Evolutionary conservation across 2,888 invertebrate genomes (phyloP), one percentile per base, ranked within the genome.

Genomic region (Habrosyne pyritoides): DNA sequence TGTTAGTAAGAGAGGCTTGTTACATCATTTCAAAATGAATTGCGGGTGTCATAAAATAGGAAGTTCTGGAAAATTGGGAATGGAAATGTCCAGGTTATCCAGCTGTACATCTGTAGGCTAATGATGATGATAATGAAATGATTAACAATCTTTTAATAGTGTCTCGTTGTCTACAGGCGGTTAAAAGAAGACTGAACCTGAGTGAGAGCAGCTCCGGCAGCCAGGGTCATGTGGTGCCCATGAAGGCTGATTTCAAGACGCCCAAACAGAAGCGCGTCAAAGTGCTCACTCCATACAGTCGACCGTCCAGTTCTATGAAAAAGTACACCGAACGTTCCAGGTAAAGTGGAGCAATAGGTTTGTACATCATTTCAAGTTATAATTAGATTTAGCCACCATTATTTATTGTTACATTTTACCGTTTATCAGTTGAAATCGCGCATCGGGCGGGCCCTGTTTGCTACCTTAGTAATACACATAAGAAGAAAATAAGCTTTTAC

Each of bases 101-200:
- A 3, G 3, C 24, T 24, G 3, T 5, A 24, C 24, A 5, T 24
- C 7, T 7, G 4, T 5, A 36, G 1, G 42, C 8, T 42, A 18
- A 42, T 8, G 42, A 8, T 42, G 18, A 18, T 2, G 42, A 42
- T 33, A 33, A 33, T 3, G 4, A 12, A 1, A 4, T n/a, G n/a
- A 33, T 33, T 33, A 4, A 24, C 24, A 4, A n/a, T 33, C n/a
- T 33, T 33, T 42, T 8, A 42, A 42, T 42, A 42, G 42, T 8
- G 14, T 42, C 18, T 42, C 7, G 21, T 69, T 76, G 66, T 71
- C 57, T 54, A 57, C 89, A 95, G 93, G 94, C 96, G 86, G 97
- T 97, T 75, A 97, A 97, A 93, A 94, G 97, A 91, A 95, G 96
- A 93, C 94, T 97, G 80, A 96, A 97, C 85, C 93, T 94, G 93